A percentile compares a stretch with the other conserved stretches of the same genome.
phyloP scores from a whole-genome alignment of 2,113 vertebrate genomes.

The Protobothrops mucrosquamatus region DNA sequence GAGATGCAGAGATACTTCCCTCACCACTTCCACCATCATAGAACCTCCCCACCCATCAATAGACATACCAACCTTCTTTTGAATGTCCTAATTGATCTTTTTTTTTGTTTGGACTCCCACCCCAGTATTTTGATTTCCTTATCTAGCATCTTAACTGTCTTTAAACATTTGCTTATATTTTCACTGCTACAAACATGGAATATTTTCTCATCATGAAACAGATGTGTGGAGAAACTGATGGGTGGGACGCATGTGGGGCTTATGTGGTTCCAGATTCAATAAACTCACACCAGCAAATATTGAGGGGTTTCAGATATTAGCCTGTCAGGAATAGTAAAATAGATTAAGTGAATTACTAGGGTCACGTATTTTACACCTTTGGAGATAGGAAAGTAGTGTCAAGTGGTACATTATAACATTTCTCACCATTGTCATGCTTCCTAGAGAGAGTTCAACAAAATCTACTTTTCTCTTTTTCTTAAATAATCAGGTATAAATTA shows the following conservation, averaged over 20 bases:
- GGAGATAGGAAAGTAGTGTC: not conserved
- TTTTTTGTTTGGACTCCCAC: not conserved
- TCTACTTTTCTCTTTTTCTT: not conserved
- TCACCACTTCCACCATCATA: not conserved
- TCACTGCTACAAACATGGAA: not conserved
- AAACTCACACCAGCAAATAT: not conserved
- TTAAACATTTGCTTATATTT: not conserved
- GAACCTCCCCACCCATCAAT: not conserved
- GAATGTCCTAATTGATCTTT: not conserved
- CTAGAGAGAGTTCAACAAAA: not conserved
- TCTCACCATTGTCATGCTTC: not conserved
- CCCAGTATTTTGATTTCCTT: not conserved
- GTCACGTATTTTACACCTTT: not conserved
- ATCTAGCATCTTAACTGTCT: not conserved
- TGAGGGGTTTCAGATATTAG: not conserved
- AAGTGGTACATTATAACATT: not conserved
- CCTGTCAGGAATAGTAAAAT: not conserved
- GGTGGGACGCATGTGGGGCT: not conserved
- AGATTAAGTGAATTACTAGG: not conserved
- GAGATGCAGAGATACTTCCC: not conserved
- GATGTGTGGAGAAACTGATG: not conserved
- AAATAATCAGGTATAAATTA: not conserved
- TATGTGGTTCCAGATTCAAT: not conserved
- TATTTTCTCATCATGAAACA: not conserved
- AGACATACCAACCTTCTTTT: not conserved